These are phyloP conservation scores for Cyanoderma ruficeps DNA, from an alignment of 2,113 vertebrate genomes.

Conservation along the genomic window DNA sequence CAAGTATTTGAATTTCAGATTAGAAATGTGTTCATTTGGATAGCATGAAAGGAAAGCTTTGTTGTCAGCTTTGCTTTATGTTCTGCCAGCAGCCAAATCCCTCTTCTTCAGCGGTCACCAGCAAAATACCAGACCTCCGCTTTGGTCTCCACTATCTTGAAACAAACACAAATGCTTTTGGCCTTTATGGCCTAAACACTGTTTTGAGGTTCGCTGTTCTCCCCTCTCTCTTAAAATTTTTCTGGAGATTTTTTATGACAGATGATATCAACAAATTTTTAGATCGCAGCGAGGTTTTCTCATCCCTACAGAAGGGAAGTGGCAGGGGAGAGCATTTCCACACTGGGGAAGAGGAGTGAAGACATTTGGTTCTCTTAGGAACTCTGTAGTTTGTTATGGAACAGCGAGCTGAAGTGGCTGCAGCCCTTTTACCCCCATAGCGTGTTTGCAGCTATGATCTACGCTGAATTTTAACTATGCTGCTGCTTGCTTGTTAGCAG, in stretches of 20 bases:
- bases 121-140: constrained; percentile 74
- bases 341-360: neutral
- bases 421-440: constrained; percentile 10
- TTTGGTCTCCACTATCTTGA: constrained; percentile 61
- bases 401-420: neutral
- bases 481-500: neutral
- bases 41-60: constrained; percentile 84
- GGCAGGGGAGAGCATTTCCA: neutral
- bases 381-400: constrained; percentile 15
- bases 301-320: neutral
- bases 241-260: constrained; percentile 50
- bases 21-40: constrained; percentile 88
- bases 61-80: constrained; percentile 83
- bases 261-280: constrained; percentile 30
- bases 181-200: constrained; percentile 55
- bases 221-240: constrained; percentile 2
- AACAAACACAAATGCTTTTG: constrained; percentile 72
- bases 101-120: constrained; percentile 73
- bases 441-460: neutral
- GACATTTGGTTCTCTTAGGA: neutral
- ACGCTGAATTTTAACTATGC: neutral
- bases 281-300: neutral
- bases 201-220: constrained; percentile 39
- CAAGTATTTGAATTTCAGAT: constrained; percentile 90
- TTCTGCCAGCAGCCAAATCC: constrained; percentile 80